A percentile compares a stretch with the other conserved stretches of the same genome.
phyloP scores from a whole-genome alignment of 2,888 invertebrate genomes.

The Xestia c-nigrum region DNA sequence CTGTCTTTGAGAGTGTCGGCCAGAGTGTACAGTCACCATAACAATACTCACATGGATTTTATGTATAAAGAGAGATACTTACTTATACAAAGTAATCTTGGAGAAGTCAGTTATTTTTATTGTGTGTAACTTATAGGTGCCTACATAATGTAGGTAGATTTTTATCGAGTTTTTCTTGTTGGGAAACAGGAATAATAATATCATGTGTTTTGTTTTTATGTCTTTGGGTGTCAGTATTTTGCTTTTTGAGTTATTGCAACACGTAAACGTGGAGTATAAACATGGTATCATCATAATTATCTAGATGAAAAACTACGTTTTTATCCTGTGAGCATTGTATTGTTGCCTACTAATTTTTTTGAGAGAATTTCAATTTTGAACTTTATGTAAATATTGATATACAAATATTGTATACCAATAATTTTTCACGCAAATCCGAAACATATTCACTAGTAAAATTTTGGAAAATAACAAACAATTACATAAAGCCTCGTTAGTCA shows the following conservation, averaged over 20 bases:
- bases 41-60: conserved; percentile 43
- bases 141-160: conserved; percentile 38
- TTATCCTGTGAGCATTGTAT: not conserved
- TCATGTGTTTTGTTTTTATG: conserved; percentile 46
- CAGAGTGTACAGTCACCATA: conserved; percentile 8
- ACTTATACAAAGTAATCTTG: conserved; percentile 60
- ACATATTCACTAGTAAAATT: not conserved
- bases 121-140: conserved; percentile 56
- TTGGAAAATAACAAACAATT: not conserved
- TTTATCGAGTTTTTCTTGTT: conserved; percentile 31
- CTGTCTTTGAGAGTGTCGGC: not conserved
- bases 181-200: conserved; percentile 26
- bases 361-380: too few relatives aligned
- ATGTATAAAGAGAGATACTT: conserved; percentile 42
- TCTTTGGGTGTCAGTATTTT: conserved; percentile 4
- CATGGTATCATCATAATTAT: not conserved
- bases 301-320: not conserved
- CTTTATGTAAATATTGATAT: not conserved
- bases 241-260: conserved; percentile 4
- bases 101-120: conserved; percentile 60
- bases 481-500: not conserved
- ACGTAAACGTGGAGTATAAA: not conserved
- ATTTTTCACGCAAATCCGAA: not conserved
- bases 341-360: too few relatives aligned
- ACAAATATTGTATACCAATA: not conserved